A percentile compares a stretch with the other conserved stretches of the same genome.
These are phyloP conservation scores for Pristionchus fissidentatus DNA, from an alignment of 2,888 invertebrate species.

Conservation along the genomic window DNA sequence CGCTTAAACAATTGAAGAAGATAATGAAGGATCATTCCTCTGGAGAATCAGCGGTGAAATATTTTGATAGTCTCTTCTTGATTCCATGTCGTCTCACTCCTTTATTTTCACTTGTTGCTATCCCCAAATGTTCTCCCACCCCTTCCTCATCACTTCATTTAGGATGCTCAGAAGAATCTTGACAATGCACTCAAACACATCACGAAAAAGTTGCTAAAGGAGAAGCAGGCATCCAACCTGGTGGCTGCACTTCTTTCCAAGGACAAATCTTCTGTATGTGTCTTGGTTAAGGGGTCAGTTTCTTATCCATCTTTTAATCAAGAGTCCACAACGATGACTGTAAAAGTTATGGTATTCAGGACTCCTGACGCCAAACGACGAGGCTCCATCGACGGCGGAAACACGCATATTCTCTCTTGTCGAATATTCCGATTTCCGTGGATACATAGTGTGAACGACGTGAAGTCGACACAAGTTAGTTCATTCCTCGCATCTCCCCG, in stretches of 20 bases:
- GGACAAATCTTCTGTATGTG: background rate
- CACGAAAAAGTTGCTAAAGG: background rate
- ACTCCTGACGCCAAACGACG: background rate
- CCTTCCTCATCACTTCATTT: background rate
- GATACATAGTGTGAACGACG: constrained; percentile 34
- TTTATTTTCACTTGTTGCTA: background rate
- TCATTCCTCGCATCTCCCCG: background rate
- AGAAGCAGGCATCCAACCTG: too few relatives aligned
- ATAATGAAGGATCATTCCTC: background rate
- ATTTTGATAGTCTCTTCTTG: too few relatives aligned
- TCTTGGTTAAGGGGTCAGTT: background rate
- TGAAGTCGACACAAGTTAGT: background rate
- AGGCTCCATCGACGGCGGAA: background rate
- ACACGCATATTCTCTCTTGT: constrained; percentile 30
- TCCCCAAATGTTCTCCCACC: background rate
- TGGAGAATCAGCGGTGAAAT: too few relatives aligned
- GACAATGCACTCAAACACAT: constrained; percentile 21
- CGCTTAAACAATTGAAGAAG: constrained; percentile 5
- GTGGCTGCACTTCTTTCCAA: background rate
- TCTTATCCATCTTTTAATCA: background rate
- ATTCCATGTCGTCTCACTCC: too few relatives aligned
- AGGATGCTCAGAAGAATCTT: background rate
- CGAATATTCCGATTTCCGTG: constrained; percentile 36
- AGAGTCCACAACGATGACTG: too few relatives aligned
- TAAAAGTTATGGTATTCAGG: background rate